Evolutionary conservation across 2,888 invertebrate genomes (phyloP).

Genomic region (Calameuta pallipes): DNA sequence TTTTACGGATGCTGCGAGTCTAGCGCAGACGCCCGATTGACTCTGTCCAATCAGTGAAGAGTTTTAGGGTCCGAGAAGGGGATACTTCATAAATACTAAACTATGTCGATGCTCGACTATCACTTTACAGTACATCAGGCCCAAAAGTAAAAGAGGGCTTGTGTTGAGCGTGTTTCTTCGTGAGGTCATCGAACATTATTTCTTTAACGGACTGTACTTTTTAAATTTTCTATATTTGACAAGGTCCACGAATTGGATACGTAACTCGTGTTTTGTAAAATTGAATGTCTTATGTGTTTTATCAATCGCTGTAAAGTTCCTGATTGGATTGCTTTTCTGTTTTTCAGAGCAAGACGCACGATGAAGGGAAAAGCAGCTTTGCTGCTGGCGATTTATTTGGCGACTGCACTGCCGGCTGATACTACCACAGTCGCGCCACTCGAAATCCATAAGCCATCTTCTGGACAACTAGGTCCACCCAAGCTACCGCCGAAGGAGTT

Average conservation of each 20-base stretch:
- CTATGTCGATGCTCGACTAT: not conserved
- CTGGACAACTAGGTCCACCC: not conserved
- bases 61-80: not conserved
- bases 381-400: constrained; percentile 46
- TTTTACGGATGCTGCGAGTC: not conserved
- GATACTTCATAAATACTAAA: not conserved
- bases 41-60: not conserved
- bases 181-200: not conserved
- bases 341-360: constrained; percentile 28
- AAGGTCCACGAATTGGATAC: not conserved
- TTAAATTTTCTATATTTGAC: not conserved
- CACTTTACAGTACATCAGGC: not conserved
- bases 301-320: not conserved
- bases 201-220: not conserved
- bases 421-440: not conserved
- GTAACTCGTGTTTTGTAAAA: not conserved
- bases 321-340: constrained; percentile 4
- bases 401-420: constrained; percentile 12
- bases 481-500: not conserved
- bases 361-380: constrained; percentile 53
- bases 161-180: not conserved
- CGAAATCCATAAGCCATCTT: not conserved
- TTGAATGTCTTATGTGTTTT: not conserved
- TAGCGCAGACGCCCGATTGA: not conserved
- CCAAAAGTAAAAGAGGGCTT: not conserved